phyloP scores from a whole-genome alignment of 2,888 invertebrate genomes.

The Petrolisthes manimaculis region DNA sequence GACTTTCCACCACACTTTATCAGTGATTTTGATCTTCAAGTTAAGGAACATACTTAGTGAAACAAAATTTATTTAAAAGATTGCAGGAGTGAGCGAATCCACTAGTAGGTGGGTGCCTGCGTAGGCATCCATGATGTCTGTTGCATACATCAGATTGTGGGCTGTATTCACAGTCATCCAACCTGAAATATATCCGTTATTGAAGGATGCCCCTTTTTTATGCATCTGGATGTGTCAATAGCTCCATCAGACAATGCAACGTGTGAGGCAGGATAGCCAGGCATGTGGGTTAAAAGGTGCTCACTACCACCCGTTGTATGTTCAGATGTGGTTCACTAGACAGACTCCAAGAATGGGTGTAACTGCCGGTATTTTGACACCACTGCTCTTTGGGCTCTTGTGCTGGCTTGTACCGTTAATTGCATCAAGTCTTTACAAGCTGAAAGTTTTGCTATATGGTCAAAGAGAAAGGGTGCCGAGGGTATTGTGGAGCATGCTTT shows the following conservation, averaged over 20 bases:
- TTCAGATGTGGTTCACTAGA: neutral
- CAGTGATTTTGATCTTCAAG: too few relatives aligned
- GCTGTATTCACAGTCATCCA: too few relatives aligned
- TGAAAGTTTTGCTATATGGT: neutral
- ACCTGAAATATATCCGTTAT: too few relatives aligned
- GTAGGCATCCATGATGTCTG: too few relatives aligned
- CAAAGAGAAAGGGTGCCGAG: neutral
- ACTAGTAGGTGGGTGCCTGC: neutral
- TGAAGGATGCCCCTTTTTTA: too few relatives aligned
- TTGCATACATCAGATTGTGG: too few relatives aligned
- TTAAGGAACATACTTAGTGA: too few relatives aligned
- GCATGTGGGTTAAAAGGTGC: neutral
- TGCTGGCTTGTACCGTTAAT: slow-evolving; percentile 19
- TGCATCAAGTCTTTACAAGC: neutral
- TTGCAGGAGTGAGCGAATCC: neutral
- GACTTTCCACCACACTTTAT: too few relatives aligned
- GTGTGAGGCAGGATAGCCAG: neutral
- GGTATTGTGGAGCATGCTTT: neutral
- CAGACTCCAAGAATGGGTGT: neutral
- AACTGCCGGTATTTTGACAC: neutral
- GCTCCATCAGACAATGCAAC: neutral
- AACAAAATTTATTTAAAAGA: neutral
- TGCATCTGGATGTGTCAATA: too few relatives aligned
- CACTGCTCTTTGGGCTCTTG: slow-evolving; percentile 27
- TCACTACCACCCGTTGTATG: neutral